Base-by-base conservation (phyloP, 2,113 vertebrate genomes). In the Ardeotis arabs region DNA sequence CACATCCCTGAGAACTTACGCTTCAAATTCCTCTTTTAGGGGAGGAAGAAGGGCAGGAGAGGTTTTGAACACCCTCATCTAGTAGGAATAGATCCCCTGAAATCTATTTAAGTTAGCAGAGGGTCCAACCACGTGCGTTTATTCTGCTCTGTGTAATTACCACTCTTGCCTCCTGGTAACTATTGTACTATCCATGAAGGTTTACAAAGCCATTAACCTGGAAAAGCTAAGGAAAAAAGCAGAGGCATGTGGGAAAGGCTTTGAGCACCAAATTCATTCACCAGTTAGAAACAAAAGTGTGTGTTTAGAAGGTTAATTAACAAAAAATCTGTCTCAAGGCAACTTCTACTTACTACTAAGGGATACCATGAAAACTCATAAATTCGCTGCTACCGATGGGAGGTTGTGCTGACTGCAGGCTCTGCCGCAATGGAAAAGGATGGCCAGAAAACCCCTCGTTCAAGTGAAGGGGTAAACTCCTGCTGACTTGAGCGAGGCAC, bases 341-440 rank as follows among this genome's bases (percentile, higher is more conserved):
- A 90, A 90, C 44, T 93, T 75, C 73, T 72, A 64, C 83, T 93
- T 95, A 56, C 64, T 93, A 25, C 85, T 92, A 90, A 76, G 69
- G 80, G 90, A 68, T 87, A 93, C 79, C 56, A 94, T 94, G 92
- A 93, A 93, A 96, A 96, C 94, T 97, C 83, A 95, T 96, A 86
- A 90, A 92, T 87, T 84, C 1, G 1, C 47, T 67, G 64, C 79
- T 94, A 68, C 90, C 17, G 1, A 1, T 3, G 1, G 69, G 52
- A 85, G 63, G 72, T 68, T 93, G 90, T 87, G 55, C 67, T 79
- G 76, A 12, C 63, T 63, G 60, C 56, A 52, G 14, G 49, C 23
- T 56, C 75, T 44, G 53, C 45, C 4, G 39, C 39, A 39, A 39
- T 39, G 39, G 39, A 39, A 50, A 67, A 44, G 21, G 49, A 23